Percentiles rank a stretch among this genome's conserved stretches.
Conservation (phyloP, 1,140 invertebrate genomes). For the Diachasmimorpha longicaudata region DNA sequence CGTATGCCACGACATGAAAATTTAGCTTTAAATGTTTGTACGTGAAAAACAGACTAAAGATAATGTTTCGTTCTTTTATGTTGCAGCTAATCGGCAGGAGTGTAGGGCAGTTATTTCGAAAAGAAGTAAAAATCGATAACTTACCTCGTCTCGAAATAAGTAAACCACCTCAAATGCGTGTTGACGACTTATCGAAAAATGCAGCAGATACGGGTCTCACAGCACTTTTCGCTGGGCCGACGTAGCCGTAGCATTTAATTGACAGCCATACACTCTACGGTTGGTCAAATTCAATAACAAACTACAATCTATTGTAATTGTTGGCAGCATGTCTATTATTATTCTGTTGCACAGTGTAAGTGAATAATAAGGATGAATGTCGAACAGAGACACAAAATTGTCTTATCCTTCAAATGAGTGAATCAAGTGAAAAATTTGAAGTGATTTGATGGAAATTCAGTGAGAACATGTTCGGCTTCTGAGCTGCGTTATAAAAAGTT, state of each 20-base stretch:
- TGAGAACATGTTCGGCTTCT: background rate
- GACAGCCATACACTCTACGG: constrained; percentile 35
- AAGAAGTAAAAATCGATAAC: constrained; percentile 83
- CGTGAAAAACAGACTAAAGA: background rate
- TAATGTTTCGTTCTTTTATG: constrained; percentile 27
- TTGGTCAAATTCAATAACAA: constrained; percentile 48
- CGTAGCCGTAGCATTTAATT: constrained; percentile 56
- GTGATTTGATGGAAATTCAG: background rate
- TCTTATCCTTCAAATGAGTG: background rate
- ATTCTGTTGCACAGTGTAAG: background rate
- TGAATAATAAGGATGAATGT: background rate
- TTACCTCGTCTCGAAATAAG: constrained; percentile 71
- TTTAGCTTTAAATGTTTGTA: too few relatives aligned
- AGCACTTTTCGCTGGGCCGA: constrained; percentile 61
- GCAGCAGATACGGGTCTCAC: constrained; percentile 59
- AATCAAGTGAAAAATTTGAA: background rate
- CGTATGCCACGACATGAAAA: too few relatives aligned
- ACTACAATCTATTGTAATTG: constrained; percentile 50
- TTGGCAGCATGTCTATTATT: constrained; percentile 8
- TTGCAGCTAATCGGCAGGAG: constrained; percentile 78
- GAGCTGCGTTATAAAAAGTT: background rate
- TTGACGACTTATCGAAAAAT: constrained; percentile 57
- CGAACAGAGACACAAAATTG: background rate
- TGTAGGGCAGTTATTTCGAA: constrained; percentile 83
- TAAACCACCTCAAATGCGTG: constrained; percentile 63